A percentile compares a stretch with the other conserved stretches of the same genome.
These are phyloP conservation scores for Drosophila pseudotakahashii DNA, from an alignment of 2,888 invertebrate genomes.

Conservation along the genomic window DNA sequence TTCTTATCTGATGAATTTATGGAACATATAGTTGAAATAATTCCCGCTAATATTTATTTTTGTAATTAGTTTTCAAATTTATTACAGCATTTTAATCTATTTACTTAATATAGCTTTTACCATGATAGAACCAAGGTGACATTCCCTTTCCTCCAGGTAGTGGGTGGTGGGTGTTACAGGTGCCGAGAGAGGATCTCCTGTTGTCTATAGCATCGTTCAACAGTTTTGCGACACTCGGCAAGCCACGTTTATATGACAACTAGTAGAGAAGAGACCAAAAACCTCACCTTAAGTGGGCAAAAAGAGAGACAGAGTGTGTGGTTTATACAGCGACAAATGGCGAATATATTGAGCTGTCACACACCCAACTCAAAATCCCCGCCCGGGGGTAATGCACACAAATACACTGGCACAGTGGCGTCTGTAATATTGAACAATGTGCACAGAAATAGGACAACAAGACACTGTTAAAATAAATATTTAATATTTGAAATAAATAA, in stretches of 20 bases:
- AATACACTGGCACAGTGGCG: constrained; percentile 21
- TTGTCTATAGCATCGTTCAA: constrained; percentile 65
- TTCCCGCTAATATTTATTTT: no score
- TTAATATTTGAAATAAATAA: no score
- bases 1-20: neutral
- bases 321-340: constrained; percentile 75
- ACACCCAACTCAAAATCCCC: constrained; percentile 54
- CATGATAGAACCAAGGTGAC: neutral
- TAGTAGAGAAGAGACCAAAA: constrained; percentile 30
- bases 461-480: neutral
- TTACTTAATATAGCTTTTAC: neutral
- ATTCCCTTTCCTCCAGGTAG: neutral
- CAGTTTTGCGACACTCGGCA: constrained; percentile 72
- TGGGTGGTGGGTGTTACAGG: neutral
- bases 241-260: constrained; percentile 60
- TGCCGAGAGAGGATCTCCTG: constrained; percentile 15
- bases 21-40: no score
- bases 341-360: constrained; percentile 78
- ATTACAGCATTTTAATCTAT: no score
- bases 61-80: no score
- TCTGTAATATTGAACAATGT: constrained; percentile 70
- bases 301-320: constrained; percentile 28
- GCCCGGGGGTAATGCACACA: constrained; percentile 40
- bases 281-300: constrained; percentile 21
- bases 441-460: constrained; percentile 54